Evolutionary conservation across 2,888 invertebrate species (phyloP).

Genomic region (Cyrtodaria siliqua): DNA sequence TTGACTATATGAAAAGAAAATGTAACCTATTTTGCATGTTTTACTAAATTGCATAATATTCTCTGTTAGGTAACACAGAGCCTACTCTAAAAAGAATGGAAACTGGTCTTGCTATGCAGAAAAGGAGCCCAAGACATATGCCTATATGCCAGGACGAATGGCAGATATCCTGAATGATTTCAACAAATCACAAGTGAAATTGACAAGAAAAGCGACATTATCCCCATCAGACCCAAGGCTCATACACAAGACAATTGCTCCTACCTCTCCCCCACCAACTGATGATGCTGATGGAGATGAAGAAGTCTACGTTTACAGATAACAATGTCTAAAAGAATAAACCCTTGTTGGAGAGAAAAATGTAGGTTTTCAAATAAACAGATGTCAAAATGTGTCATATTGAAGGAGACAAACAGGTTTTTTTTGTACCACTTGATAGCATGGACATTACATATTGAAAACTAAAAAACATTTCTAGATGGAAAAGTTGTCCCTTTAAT

Average conservation of each 20-base stretch:
- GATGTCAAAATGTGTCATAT: too few species aligned
- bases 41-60: not conserved
- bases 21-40: not conserved
- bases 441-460: too few species aligned
- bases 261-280: not conserved
- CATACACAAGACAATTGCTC: not conserved
- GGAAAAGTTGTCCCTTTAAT: too few species aligned
- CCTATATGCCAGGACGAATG: not conserved
- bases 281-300: not conserved
- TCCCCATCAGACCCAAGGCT: not conserved
- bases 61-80: not conserved
- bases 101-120: not conserved
- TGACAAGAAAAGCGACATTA: not conserved
- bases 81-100: not conserved
- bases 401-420: too few species aligned
- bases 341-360: too few species aligned
- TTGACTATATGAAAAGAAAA: too few species aligned
- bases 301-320: constrained; percentile 2
- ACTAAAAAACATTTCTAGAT: too few species aligned
- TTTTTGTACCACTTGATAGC: too few species aligned
- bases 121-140: constrained; percentile 4
- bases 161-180: not conserved
- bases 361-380: too few species aligned
- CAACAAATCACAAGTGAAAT: not conserved
- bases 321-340: too few species aligned